Evolutionary conservation across 2,888 invertebrate species (phyloP), one percentile per base, ranked within the genome.

Genomic region (Drosophila niveifrons): DNA sequence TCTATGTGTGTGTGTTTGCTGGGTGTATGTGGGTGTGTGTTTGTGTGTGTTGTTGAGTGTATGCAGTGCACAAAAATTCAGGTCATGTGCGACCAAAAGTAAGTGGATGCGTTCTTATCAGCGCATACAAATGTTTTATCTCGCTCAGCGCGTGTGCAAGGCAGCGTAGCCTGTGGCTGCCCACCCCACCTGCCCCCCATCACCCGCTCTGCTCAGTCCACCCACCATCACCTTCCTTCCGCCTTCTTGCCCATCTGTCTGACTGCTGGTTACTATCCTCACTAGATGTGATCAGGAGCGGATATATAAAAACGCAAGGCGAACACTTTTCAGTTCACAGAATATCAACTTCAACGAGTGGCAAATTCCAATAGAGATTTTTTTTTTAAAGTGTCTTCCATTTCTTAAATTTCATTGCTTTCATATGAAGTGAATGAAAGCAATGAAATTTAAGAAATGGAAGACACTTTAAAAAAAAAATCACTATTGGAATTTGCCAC

Each of bases 101-200:
- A 85, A 85, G 88, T 88, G 85, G 85, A 85, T 85, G 88, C 85
- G 85, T 81, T 85, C 83, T 82, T 87, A 85, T 85, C 84, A 85
- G 82, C 84, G 79, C 88, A 85, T 80, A 87, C 84, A 84, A 87
- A 85, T 85, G 84, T 85, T 84, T 84, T 87, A 85, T 85, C 84
- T 85, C 74, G 68, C 63, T 71, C 75, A 74, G 69, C 79, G 84
- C 82, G 86, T 86, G 78, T 82, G 82, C 80, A 85, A 69, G 66
- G 67, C 58, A 61, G 61, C 75, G 66, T 59, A 23, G 80, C 71
- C 67, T 82, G 77, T 67, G 61, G 72, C 63, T 63, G 41, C 15
- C 15, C 52, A 2, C 48, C 39, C 8, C 46, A 47, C 18, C 23
- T 13, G 7, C 13, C 18, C 6, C 6, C 7, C 18, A 1, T 6